These are phyloP conservation scores for Caenorhabditis brenneri DNA, from an alignment of 1,140 invertebrate species.

Conservation along the genomic window DNA sequence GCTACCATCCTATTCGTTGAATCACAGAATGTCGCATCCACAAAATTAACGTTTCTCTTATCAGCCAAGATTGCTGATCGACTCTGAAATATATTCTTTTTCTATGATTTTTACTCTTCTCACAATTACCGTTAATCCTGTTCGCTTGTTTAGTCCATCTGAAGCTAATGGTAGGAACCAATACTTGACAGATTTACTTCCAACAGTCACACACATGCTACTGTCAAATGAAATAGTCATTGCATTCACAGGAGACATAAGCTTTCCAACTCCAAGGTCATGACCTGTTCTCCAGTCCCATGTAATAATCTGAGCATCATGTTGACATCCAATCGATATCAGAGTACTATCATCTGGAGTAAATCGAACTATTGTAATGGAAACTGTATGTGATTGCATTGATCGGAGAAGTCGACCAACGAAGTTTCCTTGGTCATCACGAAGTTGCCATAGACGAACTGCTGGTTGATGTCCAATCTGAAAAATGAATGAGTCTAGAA, in stretches of 20 bases:
- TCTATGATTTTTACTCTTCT: neutral
- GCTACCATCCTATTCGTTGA: slow-evolving; percentile 3
- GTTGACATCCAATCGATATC: slow-evolving; percentile 28
- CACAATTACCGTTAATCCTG: neutral
- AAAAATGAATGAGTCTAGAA: neutral
- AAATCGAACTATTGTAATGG: slow-evolving; percentile 19
- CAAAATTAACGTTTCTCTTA: slow-evolving; percentile 34
- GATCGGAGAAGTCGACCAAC: neutral
- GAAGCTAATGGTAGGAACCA: slow-evolving; percentile 26
- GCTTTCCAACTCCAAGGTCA: slow-evolving; percentile 16
- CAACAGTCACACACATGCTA: slow-evolving; percentile 37
- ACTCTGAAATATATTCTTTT: neutral
- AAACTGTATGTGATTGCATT: slow-evolving; percentile 9
- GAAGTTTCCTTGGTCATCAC: slow-evolving; percentile 5
- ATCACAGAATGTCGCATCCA: slow-evolving; percentile 6
- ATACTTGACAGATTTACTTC: slow-evolving; percentile 38
- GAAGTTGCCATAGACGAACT: slow-evolving; percentile 7
- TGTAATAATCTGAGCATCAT: slow-evolving; percentile 21
- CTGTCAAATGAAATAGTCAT: slow-evolving; percentile 11
- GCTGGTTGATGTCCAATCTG: slow-evolving; percentile 15
- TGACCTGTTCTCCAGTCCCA: slow-evolving; percentile 18
- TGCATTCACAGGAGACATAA: neutral
- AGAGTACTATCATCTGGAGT: slow-evolving; percentile 5
- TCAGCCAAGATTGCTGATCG: slow-evolving; percentile 31
- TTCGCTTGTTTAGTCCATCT: slow-evolving; percentile 17